Conservation (phyloP, 1,140 invertebrate species). For the Calephelis nemesis region DNA sequence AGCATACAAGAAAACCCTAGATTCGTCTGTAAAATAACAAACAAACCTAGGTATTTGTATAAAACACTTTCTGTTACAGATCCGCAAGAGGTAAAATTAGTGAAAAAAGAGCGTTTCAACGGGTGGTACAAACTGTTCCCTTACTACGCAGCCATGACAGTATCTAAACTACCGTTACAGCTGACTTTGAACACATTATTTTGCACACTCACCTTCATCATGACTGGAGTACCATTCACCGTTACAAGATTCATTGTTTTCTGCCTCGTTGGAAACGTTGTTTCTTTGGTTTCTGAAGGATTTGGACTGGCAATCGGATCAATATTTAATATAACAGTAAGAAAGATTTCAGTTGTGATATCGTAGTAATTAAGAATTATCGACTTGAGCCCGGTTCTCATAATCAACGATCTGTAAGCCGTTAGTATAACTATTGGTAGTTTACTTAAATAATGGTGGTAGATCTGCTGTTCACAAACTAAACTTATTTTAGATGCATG, state of each 20-base stretch:
- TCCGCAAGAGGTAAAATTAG: slow-evolving; percentile 88
- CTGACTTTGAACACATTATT: slow-evolving; percentile 81
- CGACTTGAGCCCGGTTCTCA: background rate
- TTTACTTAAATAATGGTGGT: too few relatives aligned
- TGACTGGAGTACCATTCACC: slow-evolving; percentile 80
- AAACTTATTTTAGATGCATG: too few relatives aligned
- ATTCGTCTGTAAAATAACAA: too few relatives aligned
- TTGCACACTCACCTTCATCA: slow-evolving; percentile 80
- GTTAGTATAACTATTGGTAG: too few relatives aligned
- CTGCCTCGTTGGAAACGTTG: slow-evolving; percentile 79
- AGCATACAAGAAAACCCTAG: background rate
- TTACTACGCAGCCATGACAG: slow-evolving; percentile 88
- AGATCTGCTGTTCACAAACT: too few relatives aligned
- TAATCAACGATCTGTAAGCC: too few relatives aligned
- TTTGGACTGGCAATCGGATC: slow-evolving; percentile 83
- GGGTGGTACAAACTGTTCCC: slow-evolving; percentile 90
- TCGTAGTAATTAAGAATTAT: slow-evolving; percentile 1
- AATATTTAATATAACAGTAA: slow-evolving; percentile 83
- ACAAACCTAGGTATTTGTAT: too few relatives aligned
- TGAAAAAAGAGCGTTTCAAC: slow-evolving; percentile 90
- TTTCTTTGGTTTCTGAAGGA: slow-evolving; percentile 81
- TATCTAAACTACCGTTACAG: slow-evolving; percentile 83
- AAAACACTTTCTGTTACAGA: slow-evolving; percentile 76
- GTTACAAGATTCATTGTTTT: slow-evolving; percentile 79
- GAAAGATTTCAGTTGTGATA: slow-evolving; percentile 25